Evolutionary conservation across 2,888 invertebrate genomes (phyloP), one percentile per base, ranked within the genome.

Genomic region (Platycheirus rosarum): DNA sequence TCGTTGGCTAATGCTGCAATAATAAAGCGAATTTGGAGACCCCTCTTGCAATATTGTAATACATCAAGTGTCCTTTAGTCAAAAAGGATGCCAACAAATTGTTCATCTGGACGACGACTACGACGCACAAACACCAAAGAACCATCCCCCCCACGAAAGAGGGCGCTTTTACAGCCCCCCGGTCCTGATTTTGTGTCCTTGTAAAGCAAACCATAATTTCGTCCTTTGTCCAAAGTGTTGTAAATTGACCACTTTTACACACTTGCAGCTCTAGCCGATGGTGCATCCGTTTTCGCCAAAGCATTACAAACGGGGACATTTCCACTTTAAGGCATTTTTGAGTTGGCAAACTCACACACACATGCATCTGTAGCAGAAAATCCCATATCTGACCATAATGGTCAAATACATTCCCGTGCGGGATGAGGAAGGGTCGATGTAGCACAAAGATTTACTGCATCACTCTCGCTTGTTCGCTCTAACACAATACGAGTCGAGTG

Each of bases 31-130:
- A 82, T 73, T 77, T 73, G 71, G 66, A 63, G 73, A n/a, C n/a
- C 42, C 65, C 62, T 26, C 40, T 73, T 77, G 63, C 77, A 71
- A 71, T 82, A 62, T 71, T 71, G 82, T 77, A 82, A 82, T 82
- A 77, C 77, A 82, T 82, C 82, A 82, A 73, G 77, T 63, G 68
- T 42, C 49, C 14, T 60, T 13, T 40, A 68, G 40, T 57, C 63
- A 73, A 82, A 68, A 62, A 73, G 77, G 77, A 77, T 82, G 82
- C 82, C 82, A 82, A 65, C 82, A 82, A 82, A 77, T 82, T 82
- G 82, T 82, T 68, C 77, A 71, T 48, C 60, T 44, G 32, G 9
- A 48, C 60, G 49, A 49, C 42, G 8, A 44, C 44, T n/a, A 62
- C 32, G 40, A 73, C 70, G 70, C 70, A 70, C 76, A 49, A 53